Conservation (phyloP, 2,888 invertebrate species). For the Tetrapedia diversipes region DNA sequence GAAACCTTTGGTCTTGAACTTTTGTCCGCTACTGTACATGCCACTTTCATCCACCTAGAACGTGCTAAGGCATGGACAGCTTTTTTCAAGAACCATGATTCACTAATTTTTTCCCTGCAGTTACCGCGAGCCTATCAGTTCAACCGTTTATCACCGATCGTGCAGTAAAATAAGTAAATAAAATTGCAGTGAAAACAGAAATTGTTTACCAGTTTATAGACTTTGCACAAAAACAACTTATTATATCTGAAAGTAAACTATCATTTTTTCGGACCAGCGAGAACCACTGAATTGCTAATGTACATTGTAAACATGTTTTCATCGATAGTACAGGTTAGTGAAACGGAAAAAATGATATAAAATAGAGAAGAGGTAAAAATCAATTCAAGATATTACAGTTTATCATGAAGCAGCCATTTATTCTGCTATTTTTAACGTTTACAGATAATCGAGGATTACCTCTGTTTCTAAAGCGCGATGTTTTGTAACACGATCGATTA, state of each 20-base stretch:
- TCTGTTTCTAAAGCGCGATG: constrained; percentile 5
- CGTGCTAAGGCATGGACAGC: too few relatives aligned
- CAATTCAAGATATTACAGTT: constrained; percentile 6
- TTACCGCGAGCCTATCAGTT: background rate
- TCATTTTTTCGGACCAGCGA: background rate
- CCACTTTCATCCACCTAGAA: too few relatives aligned
- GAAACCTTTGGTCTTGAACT: too few relatives aligned
- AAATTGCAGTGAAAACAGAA: too few relatives aligned
- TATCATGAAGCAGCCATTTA: background rate
- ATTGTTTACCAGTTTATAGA: too few relatives aligned
- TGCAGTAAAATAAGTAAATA: background rate
- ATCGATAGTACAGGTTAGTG: constrained; percentile 7
- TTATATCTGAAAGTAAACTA: background rate
- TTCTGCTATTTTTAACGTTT: constrained; percentile 4
- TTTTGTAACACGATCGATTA: constrained; percentile 1
- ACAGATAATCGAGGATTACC: constrained; percentile 24
- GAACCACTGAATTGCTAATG: background rate
- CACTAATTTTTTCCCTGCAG: background rate
- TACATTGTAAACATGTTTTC: constrained; percentile 41
- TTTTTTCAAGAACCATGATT: background rate
- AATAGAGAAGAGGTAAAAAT: background rate
- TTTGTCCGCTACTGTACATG: too few relatives aligned
- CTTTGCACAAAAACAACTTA: too few relatives aligned
- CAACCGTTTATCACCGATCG: too few relatives aligned
- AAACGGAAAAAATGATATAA: background rate